phyloP scores from a whole-genome alignment of 2,888 invertebrate genomes.

The Microchrysa polita region DNA sequence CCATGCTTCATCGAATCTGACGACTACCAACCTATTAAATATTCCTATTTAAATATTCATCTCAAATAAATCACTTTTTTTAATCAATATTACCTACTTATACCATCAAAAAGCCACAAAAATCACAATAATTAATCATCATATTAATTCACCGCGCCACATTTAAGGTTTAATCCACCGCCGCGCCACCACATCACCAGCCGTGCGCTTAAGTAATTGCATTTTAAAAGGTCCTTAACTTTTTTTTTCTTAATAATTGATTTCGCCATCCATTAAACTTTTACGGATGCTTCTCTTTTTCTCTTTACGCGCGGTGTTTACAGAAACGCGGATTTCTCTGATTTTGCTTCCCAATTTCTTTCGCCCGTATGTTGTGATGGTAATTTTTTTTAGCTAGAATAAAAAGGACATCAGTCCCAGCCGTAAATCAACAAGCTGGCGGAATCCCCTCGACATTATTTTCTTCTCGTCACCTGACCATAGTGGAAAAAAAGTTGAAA shows the following conservation, averaged over 20 bases:
- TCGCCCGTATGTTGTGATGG: neutral
- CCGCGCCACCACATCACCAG: slow-evolving; percentile 7
- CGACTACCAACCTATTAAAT: too few relatives aligned
- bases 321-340: too few relatives aligned
- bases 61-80: neutral
- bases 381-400: neutral
- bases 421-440: slow-evolving; percentile 23
- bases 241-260: slow-evolving; percentile 40
- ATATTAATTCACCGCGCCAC: slow-evolving; percentile 11
- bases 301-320: slow-evolving; percentile 17
- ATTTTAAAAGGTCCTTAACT: slow-evolving; percentile 36
- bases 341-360: too few relatives aligned
- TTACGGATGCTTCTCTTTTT: slow-evolving; percentile 2
- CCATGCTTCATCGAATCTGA: too few relatives aligned
- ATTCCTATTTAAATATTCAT: too few relatives aligned
- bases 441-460: slow-evolving; percentile 11
- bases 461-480: slow-evolving; percentile 39
- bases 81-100: neutral
- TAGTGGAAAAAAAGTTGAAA: too few relatives aligned
- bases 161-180: slow-evolving; percentile 27
- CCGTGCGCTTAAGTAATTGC: slow-evolving; percentile 43
- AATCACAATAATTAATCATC: neutral
- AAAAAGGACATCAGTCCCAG: slow-evolving; percentile 4
- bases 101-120: neutral
- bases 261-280: slow-evolving; percentile 44